Percentiles rank a stretch among this genome's conserved stretches.
These are phyloP conservation scores for Oreotragus oreotragus DNA, from an alignment of 2,113 vertebrate genomes.

Conservation along the genomic window DNA sequence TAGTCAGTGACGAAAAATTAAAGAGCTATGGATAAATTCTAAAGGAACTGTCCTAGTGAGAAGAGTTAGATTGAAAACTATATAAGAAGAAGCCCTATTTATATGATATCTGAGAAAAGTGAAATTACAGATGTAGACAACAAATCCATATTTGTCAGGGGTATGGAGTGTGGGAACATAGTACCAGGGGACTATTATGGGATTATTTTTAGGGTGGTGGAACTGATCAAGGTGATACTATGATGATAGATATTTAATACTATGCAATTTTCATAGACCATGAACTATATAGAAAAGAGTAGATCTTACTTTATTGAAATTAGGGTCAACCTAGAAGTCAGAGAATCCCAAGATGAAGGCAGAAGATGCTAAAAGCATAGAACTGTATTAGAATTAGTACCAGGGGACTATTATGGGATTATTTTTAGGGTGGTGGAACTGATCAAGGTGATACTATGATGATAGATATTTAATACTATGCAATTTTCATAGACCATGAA, in stretches of 20 bases:
- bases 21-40: background rate
- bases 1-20: background rate
- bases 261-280: background rate
- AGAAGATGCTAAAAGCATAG: background rate
- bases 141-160: background rate
- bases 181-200: background rate
- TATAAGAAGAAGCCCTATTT: background rate
- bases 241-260: background rate
- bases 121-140: background rate
- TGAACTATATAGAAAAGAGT: background rate
- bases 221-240: background rate
- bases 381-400: background rate
- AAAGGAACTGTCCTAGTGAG: background rate
- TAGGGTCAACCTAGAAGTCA: background rate
- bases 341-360: background rate
- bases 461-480: background rate
- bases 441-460: accelerated
- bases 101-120: background rate
- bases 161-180: accelerated
- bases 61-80: background rate
- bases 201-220: background rate
- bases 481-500: background rate
- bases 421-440: background rate
- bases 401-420: background rate
- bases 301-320: background rate